Evolutionary conservation across 1,140 invertebrate species (phyloP), one percentile per base, ranked within the genome.

Genomic region (Papilio machaon): DNA sequence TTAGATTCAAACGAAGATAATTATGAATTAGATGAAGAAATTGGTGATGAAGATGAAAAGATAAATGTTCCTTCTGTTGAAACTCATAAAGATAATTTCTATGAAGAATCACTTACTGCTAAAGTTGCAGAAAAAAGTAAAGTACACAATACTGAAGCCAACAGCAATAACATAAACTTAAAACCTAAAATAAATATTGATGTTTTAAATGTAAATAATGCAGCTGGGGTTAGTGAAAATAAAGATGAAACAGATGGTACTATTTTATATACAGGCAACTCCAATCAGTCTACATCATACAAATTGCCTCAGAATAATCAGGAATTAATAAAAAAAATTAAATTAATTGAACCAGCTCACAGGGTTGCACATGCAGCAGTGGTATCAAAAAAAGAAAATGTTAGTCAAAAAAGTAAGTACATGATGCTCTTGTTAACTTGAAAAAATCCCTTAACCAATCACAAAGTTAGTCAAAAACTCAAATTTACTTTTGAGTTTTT

Each of bases 271-370:
- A 54, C 11, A 17, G 19, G 67, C 17, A 1, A 67, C 6, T 15
- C 30, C 5, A 11, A 15, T 64, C 35, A 79, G 35, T 23, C 38
- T 67, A 13, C 47, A 43, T 30, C 46, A 73, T 35, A 19, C 35
- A 46, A 81, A 43, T 81, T 82, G 58, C 74, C 75, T 38, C 49
- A 73, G 52, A 67, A 2, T 52, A 64, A 76, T 77, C 47, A 38
- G 73, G 73, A 43, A 46, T 64, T 49, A 43, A n/a, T 52, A 23
- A 90, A 89, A 83, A 92, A 84, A 85, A 82, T 83, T 54, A 87
- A 91, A 86, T 85, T 92, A 52, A 90, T 90, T 81, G 86, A 91
- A 81, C 88, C 90, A 35, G 86, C 80, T 70, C 83, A 83, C 11
- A 43, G 77, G 46, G 35, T 35, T 30, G 30, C 64, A 30, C 30